Conservation (phyloP, 2,797 vertebrate genomes). For the Brachyrhaphis roseni region DNA sequence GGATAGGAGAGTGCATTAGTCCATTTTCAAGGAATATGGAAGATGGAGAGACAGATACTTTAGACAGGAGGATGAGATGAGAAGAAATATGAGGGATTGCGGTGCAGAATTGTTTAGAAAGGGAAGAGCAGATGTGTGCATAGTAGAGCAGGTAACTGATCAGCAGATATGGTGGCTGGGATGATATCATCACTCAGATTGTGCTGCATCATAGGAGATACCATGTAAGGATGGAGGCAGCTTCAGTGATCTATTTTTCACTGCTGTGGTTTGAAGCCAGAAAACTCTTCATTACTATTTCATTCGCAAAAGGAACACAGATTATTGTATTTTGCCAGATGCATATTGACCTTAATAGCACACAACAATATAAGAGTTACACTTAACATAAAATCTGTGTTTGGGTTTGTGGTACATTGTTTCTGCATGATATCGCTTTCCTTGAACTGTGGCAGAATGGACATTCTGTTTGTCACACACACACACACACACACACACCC, state of each 20-base stretch:
- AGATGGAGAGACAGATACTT: background rate
- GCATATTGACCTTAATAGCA: too few species aligned
- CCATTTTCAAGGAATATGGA: background rate
- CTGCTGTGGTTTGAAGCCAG: constrained; percentile 45
- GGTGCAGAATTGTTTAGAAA: background rate
- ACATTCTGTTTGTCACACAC: background rate
- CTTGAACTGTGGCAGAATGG: background rate
- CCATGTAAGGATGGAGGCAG: background rate
- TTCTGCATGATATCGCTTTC: background rate
- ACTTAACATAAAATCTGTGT: background rate
- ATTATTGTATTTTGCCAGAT: background rate
- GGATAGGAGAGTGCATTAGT: background rate
- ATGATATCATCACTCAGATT: background rate
- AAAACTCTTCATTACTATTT: constrained; percentile 65
- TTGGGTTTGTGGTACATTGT: background rate
- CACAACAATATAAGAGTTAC: background rate
- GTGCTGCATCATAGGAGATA: background rate
- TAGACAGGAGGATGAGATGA: background rate
- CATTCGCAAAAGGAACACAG: constrained; percentile 29
- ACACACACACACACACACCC: background rate
- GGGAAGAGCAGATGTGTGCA: background rate
- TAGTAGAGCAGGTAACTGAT: background rate
- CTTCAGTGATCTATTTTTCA: constrained; percentile 66
- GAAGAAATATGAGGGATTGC: background rate
- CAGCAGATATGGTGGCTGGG: background rate